Evolutionary conservation across 2,797 vertebrate species (phyloP), one percentile per base, ranked within the genome.

Genomic region (Linurgus olivaceus): DNA sequence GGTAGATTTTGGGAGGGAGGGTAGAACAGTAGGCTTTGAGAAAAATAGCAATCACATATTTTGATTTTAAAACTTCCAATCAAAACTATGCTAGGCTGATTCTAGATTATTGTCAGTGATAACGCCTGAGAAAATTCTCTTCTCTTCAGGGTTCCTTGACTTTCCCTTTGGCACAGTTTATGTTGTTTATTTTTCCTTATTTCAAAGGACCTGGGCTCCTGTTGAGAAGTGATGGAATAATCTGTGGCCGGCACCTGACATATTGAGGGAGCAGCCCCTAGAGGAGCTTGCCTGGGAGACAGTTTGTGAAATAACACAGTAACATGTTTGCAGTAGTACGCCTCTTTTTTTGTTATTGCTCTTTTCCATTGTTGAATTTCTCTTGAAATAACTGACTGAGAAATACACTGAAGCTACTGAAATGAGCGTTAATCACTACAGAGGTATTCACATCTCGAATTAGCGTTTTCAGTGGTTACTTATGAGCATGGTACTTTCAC

Each of bases 161-260:
- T 91, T 93, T 65, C 55, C 76, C 91, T 96, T 84, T 92, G 89
- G 93, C 83, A 68, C 62, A 58, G 95, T 97, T 96, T 96, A 91
- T 96, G 95, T 93, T 96, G 54, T 97, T 96, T 96, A 77, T 96
- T 97, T 96, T 97, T 96, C 95, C 96, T 97, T 98, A 92, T 97
- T 97, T 97, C 96, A 86, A 97, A 95, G 97, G 97, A 96, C 93
- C 94, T 96, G 96, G 73, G 94, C 83, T 96, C 94, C 96, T 97
- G 92, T 96, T 97, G 93, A 96, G 97, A 94, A 97, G 91, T 97
- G 95, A 88, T 96, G 94, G 93, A 96, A 52, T 97, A 92, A 95
- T 93, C 91, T 97, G 58, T 90, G 92, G 93, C 95, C 93, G 92
- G 86, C 95, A 96, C 96, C 93, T 96, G 91, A 93, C 89, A 91